These are phyloP conservation scores for Plutomurus gul DNA, from an alignment of 1,140 invertebrate species.

Conservation along the genomic window DNA sequence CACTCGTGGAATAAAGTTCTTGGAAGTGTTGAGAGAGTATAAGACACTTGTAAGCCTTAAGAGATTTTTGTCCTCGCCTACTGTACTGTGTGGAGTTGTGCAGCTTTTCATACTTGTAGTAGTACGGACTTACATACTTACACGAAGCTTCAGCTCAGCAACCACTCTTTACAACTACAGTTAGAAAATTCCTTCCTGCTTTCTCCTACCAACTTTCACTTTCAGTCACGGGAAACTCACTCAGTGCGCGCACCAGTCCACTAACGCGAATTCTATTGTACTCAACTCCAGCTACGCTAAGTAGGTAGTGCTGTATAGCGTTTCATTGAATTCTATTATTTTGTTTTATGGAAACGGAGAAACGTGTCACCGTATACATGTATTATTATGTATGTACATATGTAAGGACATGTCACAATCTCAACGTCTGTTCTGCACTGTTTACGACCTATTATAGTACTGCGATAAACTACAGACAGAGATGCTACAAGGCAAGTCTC, in stretches of 20 bases:
- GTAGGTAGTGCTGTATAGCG: too few species aligned
- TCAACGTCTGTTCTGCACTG: background rate
- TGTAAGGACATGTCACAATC: conserved; percentile 4
- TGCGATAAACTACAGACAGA: too few species aligned
- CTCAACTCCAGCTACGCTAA: background rate
- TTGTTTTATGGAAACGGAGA: conserved; percentile 11
- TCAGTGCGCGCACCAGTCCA: too few species aligned
- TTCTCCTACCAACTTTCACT: background rate
- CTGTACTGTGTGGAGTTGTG: background rate
- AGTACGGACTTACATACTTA: background rate
- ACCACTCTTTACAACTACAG: too few species aligned
- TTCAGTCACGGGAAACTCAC: too few species aligned
- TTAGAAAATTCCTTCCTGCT: too few species aligned
- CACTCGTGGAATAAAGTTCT: conserved; percentile 8
- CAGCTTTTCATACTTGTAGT: background rate
- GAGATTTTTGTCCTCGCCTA: background rate
- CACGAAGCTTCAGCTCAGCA: too few species aligned
- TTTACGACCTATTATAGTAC: too few species aligned
- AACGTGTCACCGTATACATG: too few species aligned
- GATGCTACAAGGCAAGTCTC: too few species aligned
- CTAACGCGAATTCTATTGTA: background rate
- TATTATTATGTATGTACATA: too few species aligned
- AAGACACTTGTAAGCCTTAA: conserved; percentile 12
- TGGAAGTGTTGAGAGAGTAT: background rate
- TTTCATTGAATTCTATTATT: conserved; percentile 26